Evolutionary conservation across 2,888 invertebrate genomes (phyloP).

Genomic region (Quadroppia sp.): DNA sequence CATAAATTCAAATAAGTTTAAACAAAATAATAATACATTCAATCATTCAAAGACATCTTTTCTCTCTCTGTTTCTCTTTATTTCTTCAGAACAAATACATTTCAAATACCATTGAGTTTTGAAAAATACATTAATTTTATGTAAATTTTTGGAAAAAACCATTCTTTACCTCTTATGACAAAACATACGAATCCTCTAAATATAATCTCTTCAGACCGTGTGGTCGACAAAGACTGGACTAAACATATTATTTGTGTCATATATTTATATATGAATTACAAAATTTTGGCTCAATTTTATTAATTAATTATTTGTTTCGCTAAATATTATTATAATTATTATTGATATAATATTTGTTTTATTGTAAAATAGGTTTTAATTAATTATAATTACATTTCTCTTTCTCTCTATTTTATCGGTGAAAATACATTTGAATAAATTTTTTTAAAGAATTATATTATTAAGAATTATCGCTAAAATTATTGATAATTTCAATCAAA

Average conservation of each 20-base stretch:
- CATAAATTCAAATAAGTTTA: background rate
- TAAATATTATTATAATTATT: slow-evolving; percentile 19
- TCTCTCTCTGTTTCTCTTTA: background rate
- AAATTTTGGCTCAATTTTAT: slow-evolving; percentile 21
- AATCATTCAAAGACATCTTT: background rate
- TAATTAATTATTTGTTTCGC: background rate
- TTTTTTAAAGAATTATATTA: slow-evolving; percentile 6
- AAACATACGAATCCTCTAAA: background rate
- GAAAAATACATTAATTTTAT: background rate
- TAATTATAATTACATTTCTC: background rate
- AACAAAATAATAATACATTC: no score
- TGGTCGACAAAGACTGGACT: background rate
- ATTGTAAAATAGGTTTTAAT: slow-evolving; percentile 21
- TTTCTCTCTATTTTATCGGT: background rate
- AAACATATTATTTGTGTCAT: background rate
- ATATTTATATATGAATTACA: background rate
- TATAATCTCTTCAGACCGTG: background rate
- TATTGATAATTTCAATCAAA: background rate
- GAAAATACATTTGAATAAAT: background rate
- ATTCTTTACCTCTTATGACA: slow-evolving; percentile 32
- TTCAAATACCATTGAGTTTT: background rate
- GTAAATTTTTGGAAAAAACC: background rate
- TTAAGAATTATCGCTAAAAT: background rate
- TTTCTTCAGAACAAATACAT: background rate
- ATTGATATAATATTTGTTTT: slow-evolving; percentile 11